Evolutionary conservation across 1,140 invertebrate species (phyloP).

Genomic region (Euwallacea similis): DNA sequence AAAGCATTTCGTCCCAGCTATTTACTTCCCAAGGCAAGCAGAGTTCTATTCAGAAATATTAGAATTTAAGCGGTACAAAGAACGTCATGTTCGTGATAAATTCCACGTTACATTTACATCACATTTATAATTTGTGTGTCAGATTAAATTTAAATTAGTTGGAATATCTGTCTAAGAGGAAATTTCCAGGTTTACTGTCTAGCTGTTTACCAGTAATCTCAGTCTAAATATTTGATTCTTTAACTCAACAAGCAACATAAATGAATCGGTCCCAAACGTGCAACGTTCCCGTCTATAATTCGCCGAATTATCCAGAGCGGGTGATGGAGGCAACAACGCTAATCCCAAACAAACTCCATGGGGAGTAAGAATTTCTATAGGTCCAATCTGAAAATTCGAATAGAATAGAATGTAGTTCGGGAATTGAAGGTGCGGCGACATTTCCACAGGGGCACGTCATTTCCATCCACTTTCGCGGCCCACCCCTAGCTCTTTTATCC

Average conservation of each 20-base stretch:
- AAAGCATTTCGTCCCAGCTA: too few species aligned
- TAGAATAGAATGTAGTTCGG: constrained; percentile 19
- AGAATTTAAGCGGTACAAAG: too few species aligned
- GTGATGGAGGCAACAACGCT: constrained; percentile 4
- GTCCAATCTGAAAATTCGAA: constrained; percentile 26
- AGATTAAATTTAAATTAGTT: too few species aligned
- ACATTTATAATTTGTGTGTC: too few species aligned
- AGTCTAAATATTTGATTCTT: too few species aligned
- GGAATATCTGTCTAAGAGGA: too few species aligned
- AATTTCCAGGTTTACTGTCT: too few species aligned
- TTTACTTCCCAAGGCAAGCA: too few species aligned
- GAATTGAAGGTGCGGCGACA: constrained; percentile 24
- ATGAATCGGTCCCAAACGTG: constrained; percentile 1
- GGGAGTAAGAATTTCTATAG: constrained; percentile 24
- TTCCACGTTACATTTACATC: too few species aligned
- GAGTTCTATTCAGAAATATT: too few species aligned
- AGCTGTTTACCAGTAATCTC: too few species aligned
- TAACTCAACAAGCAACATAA: not conserved
- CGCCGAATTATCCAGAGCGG: not conserved
- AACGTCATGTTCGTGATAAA: too few species aligned
- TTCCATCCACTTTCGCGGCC: constrained; percentile 28
- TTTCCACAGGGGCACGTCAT: constrained; percentile 29
- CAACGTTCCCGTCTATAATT: constrained; percentile 6
- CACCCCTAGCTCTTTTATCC: constrained; percentile 15
- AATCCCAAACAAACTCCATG: constrained; percentile 5